Percentiles rank a stretch among this genome's conserved stretches.
Conservation (phyloP, 2,113 vertebrate genomes). For the Anser brachyrhynchus region DNA sequence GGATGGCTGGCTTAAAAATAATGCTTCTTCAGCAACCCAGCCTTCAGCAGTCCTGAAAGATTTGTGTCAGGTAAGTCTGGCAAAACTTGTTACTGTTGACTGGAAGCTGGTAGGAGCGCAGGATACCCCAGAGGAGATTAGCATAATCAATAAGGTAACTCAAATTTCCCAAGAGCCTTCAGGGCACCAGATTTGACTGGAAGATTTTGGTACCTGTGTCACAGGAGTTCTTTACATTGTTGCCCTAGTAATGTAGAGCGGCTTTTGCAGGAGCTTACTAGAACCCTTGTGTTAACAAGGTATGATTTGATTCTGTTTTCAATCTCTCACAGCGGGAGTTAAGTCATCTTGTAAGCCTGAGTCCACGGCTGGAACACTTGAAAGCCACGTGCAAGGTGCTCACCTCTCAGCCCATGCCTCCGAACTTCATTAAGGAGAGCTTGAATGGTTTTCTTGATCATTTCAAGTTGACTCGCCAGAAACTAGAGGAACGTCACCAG, state of each 20-base stretch:
- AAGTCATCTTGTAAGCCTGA: conserved; percentile 71
- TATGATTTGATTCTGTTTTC: background rate
- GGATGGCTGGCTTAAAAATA: conserved; percentile 79
- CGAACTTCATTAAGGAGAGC: conserved; percentile 78
- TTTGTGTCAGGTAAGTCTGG: conserved; percentile 82
- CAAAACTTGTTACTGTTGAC: background rate
- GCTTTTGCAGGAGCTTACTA: background rate
- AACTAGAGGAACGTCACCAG: conserved; percentile 74
- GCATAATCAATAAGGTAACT: background rate
- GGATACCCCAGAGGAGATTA: background rate
- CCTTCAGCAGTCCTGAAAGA: conserved; percentile 69
- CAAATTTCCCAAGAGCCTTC: background rate
- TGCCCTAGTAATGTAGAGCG: background rate
- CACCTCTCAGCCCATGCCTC: conserved; percentile 33
- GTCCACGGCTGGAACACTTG: conserved; percentile 73
- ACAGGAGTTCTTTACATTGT: background rate
- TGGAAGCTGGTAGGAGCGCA: background rate
- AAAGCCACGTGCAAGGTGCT: conserved; percentile 71
- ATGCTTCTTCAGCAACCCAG: background rate
- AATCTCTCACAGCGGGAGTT: conserved; percentile 72
- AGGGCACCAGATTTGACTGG: background rate
- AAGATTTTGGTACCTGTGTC: background rate
- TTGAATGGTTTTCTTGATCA: conserved; percentile 68
- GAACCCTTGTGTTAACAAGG: background rate
- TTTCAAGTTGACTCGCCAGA: conserved; percentile 74